Evolutionary conservation across 92 coral and sea anemone species (phyloP), one percentile per base, ranked within the genome.

Genomic region (Nematostella vectensis): DNA sequence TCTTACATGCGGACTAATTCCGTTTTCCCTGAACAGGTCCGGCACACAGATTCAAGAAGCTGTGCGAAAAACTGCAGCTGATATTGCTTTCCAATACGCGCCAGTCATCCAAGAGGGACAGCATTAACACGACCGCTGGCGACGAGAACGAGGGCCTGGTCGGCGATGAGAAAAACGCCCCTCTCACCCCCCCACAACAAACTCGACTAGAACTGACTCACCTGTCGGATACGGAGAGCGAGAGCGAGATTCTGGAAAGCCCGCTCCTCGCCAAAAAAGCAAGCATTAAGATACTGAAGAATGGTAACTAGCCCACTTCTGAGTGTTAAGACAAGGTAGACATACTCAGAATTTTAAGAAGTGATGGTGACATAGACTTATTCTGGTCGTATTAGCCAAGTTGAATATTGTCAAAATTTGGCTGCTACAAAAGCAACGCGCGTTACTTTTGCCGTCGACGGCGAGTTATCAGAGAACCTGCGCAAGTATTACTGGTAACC

Each of bases 161-260:
- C 11, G 80, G 71, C 28, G 83, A 70, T 31, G 76, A 67, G 3
- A 66, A 66, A 51, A 29, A 24, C 8, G 45, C 38, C 29, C 27
- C 55, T 24, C 20, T 38, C 0, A 15, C 67, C 0, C 58, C 67
- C 50, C 29, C 65, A 9, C 48, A 50, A 2, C 63, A 63, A 33
- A 55, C 65, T 4, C 67, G 70, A 54, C 75, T 85, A 3, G 79
- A 70, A 19, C 94, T 85, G 2, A 64, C 94, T 25, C 84, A 85
- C 8, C 53, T 89, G 27, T 75, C 94, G 8, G 96, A 89, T 69
- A 89, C 88, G 9, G 96, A 89, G 36, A 89, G 96, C 51, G 96
- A 89, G 69, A 71, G 94, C 3, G 96, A 89, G 47, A 21, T 69
- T 13, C 62, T 83, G 16, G 78, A 74, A 31, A 55, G 80, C n/a